These are phyloP conservation scores for Cyphomyrus plagiostoma DNA, from an alignment of 2,113 vertebrate genomes.

Conservation along the genomic window DNA sequence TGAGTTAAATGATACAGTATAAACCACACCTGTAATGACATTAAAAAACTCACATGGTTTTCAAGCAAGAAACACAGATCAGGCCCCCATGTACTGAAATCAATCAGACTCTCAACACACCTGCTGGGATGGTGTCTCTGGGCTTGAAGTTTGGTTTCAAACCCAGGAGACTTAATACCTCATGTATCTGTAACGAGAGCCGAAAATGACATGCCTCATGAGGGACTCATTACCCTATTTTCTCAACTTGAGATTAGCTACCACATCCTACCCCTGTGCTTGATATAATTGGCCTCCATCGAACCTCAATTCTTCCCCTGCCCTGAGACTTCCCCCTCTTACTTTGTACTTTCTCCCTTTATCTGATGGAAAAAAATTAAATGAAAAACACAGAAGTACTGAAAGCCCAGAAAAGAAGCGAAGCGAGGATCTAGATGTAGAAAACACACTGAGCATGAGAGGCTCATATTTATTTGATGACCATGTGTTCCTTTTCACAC, in stretches of 20 bases:
- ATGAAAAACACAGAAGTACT: not conserved
- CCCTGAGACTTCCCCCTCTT: not conserved
- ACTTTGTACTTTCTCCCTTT: not conserved
- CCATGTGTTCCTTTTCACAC: not conserved
- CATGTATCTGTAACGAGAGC: not conserved
- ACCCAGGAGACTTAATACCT: not conserved
- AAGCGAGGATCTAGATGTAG: not conserved
- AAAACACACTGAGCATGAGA: not conserved
- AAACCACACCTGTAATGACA: not conserved
- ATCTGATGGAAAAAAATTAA: not conserved
- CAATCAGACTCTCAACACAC: not conserved
- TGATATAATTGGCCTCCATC: conserved; percentile 5
- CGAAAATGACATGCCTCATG: not conserved
- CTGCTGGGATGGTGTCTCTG: not conserved
- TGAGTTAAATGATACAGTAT: not conserved
- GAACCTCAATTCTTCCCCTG: not conserved
- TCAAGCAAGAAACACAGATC: not conserved
- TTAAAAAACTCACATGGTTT: not conserved
- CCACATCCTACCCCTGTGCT: not conserved
- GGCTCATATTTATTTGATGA: not conserved
- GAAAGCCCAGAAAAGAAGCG: not conserved
- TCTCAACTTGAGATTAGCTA: conserved; percentile 2
- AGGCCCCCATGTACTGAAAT: not conserved
- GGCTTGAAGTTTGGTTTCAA: not conserved
- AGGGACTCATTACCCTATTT: conserved; percentile 10